A percentile compares a stretch with the other conserved stretches of the same genome.
These are phyloP conservation scores for Uropetala carovei DNA, from an alignment of 2,888 invertebrate species.

Conservation along the genomic window DNA sequence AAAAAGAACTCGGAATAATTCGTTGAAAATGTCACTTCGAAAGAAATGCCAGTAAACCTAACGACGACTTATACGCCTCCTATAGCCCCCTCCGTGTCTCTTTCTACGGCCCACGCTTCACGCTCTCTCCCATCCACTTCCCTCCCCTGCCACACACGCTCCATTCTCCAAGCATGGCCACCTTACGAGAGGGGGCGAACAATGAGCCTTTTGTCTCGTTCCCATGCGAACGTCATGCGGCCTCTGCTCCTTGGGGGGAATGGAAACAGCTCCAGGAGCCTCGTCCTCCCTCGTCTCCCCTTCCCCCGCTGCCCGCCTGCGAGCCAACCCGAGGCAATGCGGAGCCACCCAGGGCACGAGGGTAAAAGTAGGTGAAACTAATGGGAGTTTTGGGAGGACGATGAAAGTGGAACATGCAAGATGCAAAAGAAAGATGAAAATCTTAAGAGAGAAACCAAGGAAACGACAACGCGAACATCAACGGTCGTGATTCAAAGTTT, in stretches of 20 bases:
- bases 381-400: neutral
- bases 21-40: neutral
- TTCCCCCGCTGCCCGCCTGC: too few species aligned
- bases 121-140: neutral
- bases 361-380: neutral
- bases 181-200: neutral
- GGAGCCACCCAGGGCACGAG: neutral
- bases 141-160: neutral
- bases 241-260: neutral
- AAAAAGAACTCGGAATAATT: too few species aligned
- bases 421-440: neutral
- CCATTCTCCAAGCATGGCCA: neutral
- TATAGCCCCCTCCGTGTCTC: neutral
- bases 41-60: neutral
- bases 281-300: neutral
- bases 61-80: neutral
- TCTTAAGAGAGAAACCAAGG: too few species aligned
- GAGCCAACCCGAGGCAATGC: neutral
- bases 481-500: too few species aligned
- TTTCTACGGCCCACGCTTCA: neutral
- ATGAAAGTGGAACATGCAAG: neutral
- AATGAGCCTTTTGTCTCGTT: conserved; percentile 19
- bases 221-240: neutral
- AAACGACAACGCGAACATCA: too few species aligned
- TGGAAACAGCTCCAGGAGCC: conserved; percentile 15